Evolutionary conservation across 2,797 vertebrate species (phyloP).

Genomic region (Neostethus bicornis): DNA sequence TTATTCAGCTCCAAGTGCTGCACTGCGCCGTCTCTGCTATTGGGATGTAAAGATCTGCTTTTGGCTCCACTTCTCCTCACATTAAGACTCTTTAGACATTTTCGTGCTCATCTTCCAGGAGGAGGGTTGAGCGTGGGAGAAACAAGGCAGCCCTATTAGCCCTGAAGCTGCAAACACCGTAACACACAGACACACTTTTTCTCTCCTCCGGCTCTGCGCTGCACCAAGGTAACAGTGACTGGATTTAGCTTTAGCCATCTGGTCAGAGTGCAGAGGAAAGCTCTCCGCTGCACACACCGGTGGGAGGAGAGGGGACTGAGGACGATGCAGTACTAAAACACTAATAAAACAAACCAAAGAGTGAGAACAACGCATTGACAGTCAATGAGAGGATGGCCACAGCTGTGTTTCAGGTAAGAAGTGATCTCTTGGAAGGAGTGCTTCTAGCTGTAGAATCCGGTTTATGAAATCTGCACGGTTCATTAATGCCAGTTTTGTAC

Average conservation of each 20-base stretch:
- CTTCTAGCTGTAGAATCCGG: not conserved
- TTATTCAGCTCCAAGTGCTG: conserved; percentile 62
- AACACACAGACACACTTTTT: conserved; percentile 38
- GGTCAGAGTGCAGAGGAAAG: conserved; percentile 44
- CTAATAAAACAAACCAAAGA: conserved; percentile 37
- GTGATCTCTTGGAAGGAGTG: conserved; percentile 4
- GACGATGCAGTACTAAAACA: conserved; percentile 71
- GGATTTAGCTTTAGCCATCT: conserved; percentile 65
- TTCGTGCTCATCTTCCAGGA: conserved; percentile 66
- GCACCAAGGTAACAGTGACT: conserved; percentile 65
- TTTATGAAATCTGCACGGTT: conserved; percentile 13
- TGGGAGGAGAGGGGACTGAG: conserved; percentile 24
- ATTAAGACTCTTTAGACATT: conserved; percentile 69
- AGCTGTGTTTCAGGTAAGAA: conserved; percentile 83
- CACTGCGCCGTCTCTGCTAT: conserved; percentile 68
- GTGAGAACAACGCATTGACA: conserved; percentile 17
- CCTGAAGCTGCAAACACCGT: conserved; percentile 54
- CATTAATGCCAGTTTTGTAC: conserved; percentile 17
- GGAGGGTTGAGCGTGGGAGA: conserved; percentile 55
- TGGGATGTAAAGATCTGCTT: conserved; percentile 67
- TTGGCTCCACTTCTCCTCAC: conserved; percentile 61
- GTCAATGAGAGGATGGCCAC: conserved; percentile 78
- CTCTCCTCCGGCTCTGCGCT: conserved; percentile 49
- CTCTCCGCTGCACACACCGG: conserved; percentile 48
- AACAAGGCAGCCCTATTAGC: conserved; percentile 58